Conservation (phyloP, 2,113 vertebrate genomes). For the Chlamydotis undulata region DNA sequence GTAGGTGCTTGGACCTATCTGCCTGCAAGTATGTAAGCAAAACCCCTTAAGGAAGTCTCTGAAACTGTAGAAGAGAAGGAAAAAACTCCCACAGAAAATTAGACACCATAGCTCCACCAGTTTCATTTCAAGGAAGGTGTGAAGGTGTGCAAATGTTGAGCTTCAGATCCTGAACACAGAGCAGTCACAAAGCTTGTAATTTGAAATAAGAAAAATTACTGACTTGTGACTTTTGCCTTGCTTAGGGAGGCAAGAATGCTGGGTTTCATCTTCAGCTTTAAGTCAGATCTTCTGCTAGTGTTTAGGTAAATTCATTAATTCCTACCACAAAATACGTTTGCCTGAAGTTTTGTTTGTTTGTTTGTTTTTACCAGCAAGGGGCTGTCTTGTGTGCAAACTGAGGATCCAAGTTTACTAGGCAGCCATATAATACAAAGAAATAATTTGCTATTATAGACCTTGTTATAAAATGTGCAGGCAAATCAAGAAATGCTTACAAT, state of each 20-base stretch:
- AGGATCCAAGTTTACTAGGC: not conserved
- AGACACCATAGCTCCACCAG: not conserved
- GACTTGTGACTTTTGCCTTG: not conserved
- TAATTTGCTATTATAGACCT: not conserved
- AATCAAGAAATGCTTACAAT: not conserved
- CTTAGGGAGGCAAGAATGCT: not conserved
- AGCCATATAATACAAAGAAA: not conserved
- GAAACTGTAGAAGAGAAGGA: not conserved
- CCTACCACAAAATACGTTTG: not conserved
- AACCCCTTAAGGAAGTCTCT: not conserved
- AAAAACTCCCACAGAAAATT: not conserved
- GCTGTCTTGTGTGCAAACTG: not conserved
- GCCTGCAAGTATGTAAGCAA: not conserved
- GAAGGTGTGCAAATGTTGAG: not conserved
- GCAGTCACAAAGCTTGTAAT: not conserved
- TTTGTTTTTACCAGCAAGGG: not conserved
- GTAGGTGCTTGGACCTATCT: accelerated
- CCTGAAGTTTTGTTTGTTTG: not conserved
- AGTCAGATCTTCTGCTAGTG: not conserved
- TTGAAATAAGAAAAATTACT: not conserved
- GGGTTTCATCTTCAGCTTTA: not conserved
- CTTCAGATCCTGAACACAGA: not conserved
- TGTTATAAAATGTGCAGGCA: not conserved
- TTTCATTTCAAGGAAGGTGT: not conserved
- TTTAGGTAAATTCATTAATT: not conserved